These are phyloP conservation scores for Hoplias malabaricus DNA, from an alignment of 2,113 vertebrate genomes.

Conservation along the genomic window DNA sequence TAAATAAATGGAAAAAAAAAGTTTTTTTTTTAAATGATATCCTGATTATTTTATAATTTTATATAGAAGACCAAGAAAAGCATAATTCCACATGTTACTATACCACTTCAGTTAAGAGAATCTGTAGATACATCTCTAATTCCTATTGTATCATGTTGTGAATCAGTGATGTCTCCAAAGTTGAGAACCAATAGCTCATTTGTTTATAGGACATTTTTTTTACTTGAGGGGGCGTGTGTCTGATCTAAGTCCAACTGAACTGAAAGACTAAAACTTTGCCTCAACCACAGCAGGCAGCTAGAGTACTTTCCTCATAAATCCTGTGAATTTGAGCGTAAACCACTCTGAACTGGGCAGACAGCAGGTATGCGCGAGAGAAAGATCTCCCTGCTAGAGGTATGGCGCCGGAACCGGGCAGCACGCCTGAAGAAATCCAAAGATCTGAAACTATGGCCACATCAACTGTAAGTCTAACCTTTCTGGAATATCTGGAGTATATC, in stretches of 20 bases:
- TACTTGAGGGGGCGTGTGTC: constrained; percentile 3
- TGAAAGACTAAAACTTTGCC: background rate
- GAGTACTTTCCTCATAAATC: background rate
- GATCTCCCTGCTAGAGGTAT: constrained; percentile 34
- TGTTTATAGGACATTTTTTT: background rate
- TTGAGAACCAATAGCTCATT: background rate
- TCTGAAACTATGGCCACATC: constrained; percentile 41
- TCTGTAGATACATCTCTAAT: background rate
- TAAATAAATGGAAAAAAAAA: too few species aligned
- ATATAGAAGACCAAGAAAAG: too few species aligned
- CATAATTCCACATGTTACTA: background rate
- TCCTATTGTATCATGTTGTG: background rate
- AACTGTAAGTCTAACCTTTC: constrained; percentile 45
- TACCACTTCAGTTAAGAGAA: background rate
- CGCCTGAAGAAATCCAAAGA: constrained; percentile 32
- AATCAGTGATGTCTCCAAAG: too few species aligned
- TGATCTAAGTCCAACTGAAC: background rate
- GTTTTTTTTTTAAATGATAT: too few species aligned
- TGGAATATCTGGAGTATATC: too few species aligned
- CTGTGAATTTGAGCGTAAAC: background rate
- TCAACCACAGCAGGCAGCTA: background rate
- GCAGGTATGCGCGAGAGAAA: constrained; percentile 29
- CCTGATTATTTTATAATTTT: too few species aligned
- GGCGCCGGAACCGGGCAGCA: constrained; percentile 23
- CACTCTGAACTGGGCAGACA: background rate